phyloP scores from a whole-genome alignment of 2,797 vertebrate genomes.

The Lithobates pipiens region DNA sequence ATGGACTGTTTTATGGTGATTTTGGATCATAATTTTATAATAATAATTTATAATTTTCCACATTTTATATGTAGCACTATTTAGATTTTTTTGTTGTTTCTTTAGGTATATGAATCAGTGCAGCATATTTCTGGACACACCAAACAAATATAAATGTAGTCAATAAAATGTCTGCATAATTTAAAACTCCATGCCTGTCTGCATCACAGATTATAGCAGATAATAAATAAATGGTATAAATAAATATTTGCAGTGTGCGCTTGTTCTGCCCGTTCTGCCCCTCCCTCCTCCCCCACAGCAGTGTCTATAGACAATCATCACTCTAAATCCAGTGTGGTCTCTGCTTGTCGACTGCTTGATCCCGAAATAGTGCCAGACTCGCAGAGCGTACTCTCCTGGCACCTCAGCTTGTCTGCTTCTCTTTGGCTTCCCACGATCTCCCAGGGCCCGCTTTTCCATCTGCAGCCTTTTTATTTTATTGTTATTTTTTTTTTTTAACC shows the following conservation, averaged over 20 bases:
- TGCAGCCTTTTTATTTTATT: conserved; percentile 39
- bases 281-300: background rate
- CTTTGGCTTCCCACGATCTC: conserved; percentile 51
- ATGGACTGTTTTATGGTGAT: too few species aligned
- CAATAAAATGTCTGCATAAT: too few species aligned
- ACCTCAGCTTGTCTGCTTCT: conserved; percentile 52
- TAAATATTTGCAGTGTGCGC: background rate
- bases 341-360: conserved; percentile 32
- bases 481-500: conserved; percentile 44
- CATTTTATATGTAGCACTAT: too few species aligned
- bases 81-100: too few species aligned
- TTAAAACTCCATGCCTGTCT: too few species aligned
- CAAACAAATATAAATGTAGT: too few species aligned
- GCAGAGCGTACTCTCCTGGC: conserved; percentile 49
- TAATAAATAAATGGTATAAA: too few species aligned
- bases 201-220: too few species aligned
- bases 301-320: background rate
- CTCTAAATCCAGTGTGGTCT: conserved; percentile 27
- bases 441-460: conserved; percentile 53
- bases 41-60: too few species aligned
- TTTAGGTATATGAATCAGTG: too few species aligned
- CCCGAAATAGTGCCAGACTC: conserved; percentile 55
- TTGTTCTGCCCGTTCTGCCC: background rate
- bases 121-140: too few species aligned
- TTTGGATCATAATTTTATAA: too few species aligned